Percentiles rank a stretch among this genome's conserved stretches.
These are phyloP conservation scores for Luidia sarsii DNA, from an alignment of 53 echinoderm and acorn worm species.

Conservation along the genomic window DNA sequence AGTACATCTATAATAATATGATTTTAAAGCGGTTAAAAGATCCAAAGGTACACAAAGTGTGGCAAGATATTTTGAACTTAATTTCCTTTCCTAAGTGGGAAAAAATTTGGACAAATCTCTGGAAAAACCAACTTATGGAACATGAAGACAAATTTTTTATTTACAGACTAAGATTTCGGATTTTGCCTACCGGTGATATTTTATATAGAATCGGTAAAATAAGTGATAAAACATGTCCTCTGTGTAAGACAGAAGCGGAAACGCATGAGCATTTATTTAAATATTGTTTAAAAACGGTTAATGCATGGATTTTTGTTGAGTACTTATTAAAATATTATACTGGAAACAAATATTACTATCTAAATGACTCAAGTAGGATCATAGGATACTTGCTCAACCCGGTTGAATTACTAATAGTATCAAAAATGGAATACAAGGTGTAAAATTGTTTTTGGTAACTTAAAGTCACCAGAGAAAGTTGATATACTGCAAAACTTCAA, in stretches of 20 bases:
- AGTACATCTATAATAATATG: too few species aligned
- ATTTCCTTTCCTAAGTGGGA: neutral
- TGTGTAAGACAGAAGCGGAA: neutral
- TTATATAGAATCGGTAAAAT: neutral
- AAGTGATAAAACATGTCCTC: neutral
- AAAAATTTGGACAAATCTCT: neutral
- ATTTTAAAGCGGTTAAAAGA: too few species aligned
- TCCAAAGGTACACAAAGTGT: neutral
- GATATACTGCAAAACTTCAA: too few species aligned
- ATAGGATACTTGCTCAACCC: too few species aligned
- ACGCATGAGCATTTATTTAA: constrained; percentile 16
- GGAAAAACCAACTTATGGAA: neutral
- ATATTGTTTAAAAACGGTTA: neutral
- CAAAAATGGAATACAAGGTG: too few species aligned
- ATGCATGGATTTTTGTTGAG: constrained; percentile 16
- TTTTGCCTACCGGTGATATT: neutral
- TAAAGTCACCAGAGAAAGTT: too few species aligned
- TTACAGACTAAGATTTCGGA: neutral
- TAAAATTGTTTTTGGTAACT: too few species aligned
- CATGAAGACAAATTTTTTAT: neutral
- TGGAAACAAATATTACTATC: too few species aligned
- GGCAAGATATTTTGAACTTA: neutral
- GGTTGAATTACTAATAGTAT: too few species aligned
- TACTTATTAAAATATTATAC: too few species aligned
- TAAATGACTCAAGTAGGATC: too few species aligned